A percentile compares a stretch with the other conserved stretches of the same genome.
These are phyloP conservation scores for Hirundichthys speculiger DNA, from an alignment of 2,113 vertebrate genomes.

Conservation along the genomic window DNA sequence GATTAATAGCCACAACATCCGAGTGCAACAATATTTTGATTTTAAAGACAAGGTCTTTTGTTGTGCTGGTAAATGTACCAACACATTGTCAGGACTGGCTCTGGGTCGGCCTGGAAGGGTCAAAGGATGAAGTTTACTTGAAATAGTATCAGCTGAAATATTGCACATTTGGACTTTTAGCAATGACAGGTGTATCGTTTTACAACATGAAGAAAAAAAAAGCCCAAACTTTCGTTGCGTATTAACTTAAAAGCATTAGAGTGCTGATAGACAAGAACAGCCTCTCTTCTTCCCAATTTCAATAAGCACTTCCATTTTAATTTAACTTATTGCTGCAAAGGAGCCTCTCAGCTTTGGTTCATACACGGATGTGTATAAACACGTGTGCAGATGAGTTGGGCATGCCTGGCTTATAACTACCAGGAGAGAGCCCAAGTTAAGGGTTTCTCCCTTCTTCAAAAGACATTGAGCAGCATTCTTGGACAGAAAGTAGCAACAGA, in stretches of 20 bases:
- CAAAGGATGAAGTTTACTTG: too few relatives aligned
- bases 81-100: too few relatives aligned
- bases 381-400: conserved; percentile 23
- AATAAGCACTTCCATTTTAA: conserved; percentile 3
- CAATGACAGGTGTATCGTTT: conserved; percentile 13
- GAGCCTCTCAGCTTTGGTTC: conserved; percentile 32
- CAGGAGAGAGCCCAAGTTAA: conserved; percentile 45
- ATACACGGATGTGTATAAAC: conserved; percentile 29
- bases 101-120: too few relatives aligned
- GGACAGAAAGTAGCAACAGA: conserved; percentile 68
- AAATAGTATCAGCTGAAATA: too few relatives aligned
- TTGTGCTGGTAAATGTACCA: too few relatives aligned
- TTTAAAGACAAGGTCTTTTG: too few relatives aligned
- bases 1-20: too few relatives aligned
- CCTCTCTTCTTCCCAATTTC: conserved; percentile 47
- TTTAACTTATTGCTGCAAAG: conserved; percentile 11
- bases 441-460: conserved; percentile 50
- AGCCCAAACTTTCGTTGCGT: conserved; percentile 43
- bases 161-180: neutral
- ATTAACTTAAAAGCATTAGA: conserved; percentile 40
- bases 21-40: too few relatives aligned
- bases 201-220: conserved; percentile 6
- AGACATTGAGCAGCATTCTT: conserved; percentile 63
- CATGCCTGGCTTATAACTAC: conserved; percentile 69
- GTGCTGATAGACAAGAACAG: conserved; percentile 49